A percentile compares a stretch with the other conserved stretches of the same genome.
phyloP scores from a whole-genome alignment of 2,888 invertebrate species.

The Noctua pronuba region DNA sequence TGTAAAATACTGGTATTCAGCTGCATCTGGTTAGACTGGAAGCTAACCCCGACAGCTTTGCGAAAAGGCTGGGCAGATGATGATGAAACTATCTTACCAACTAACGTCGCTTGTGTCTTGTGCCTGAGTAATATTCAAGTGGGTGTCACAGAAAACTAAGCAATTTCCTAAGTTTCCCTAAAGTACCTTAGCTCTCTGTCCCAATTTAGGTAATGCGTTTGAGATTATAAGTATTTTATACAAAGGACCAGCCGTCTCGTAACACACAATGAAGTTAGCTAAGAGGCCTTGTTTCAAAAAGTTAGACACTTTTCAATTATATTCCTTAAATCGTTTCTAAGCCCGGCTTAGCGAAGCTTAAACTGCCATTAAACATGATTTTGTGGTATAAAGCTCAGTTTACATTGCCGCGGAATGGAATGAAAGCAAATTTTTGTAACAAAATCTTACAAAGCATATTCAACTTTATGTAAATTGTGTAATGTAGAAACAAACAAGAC shows the following conservation, averaged over 20 bases:
- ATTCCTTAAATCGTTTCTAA: slow-evolving; percentile 25
- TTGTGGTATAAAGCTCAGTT: background rate
- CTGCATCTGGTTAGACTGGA: background rate
- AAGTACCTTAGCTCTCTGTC: background rate
- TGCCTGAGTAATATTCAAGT: background rate
- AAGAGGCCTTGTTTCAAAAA: slow-evolving; percentile 31
- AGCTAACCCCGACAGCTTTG: background rate
- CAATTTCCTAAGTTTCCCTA: slow-evolving; percentile 6
- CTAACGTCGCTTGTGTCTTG: background rate
- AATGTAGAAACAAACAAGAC: background rate
- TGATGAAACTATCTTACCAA: background rate
- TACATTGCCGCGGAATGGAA: background rate
- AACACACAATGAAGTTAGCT: slow-evolving; percentile 28
- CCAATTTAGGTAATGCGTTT: slow-evolving; percentile 9
- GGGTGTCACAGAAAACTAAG: background rate
- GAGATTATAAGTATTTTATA: slow-evolving; percentile 21
- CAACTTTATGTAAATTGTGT: background rate
- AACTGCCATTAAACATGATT: slow-evolving; percentile 24
- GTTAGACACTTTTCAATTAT: slow-evolving; percentile 48
- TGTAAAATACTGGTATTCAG: background rate
- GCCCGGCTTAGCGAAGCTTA: slow-evolving; percentile 17
- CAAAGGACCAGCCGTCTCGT: slow-evolving; percentile 8
- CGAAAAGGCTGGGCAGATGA: background rate
- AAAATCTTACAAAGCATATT: background rate
- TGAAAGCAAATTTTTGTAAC: background rate